A percentile compares a stretch with the other conserved stretches of the same genome.
phyloP scores from a whole-genome alignment of 2,797 vertebrate genomes.

The Peromyscus eremicus region DNA sequence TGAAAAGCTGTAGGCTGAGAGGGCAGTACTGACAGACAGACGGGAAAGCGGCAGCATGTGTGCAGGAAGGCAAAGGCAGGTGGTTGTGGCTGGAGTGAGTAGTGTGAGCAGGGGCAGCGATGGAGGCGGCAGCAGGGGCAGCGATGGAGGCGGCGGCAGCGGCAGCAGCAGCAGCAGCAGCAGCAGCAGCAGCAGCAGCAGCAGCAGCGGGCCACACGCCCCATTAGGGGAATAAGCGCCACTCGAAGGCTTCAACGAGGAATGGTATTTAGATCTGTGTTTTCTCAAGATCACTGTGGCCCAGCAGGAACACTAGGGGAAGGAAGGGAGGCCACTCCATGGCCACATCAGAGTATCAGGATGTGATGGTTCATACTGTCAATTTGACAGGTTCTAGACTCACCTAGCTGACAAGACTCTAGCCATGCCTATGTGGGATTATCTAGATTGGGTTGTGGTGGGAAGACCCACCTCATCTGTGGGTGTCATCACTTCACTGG shows the following conservation, averaged over 20 bases:
- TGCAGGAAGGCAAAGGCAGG: background rate
- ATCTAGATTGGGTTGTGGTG: background rate
- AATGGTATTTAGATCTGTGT: background rate
- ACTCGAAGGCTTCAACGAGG: background rate
- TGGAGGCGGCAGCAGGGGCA: background rate
- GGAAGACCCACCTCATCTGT: background rate
- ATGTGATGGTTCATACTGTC: background rate
- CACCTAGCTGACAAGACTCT: background rate
- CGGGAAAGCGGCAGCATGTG: background rate
- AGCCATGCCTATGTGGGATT: background rate
- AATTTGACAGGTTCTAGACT: background rate
- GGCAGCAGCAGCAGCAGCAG: too few species aligned
- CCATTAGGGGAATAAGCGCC: background rate
- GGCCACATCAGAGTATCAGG: background rate
- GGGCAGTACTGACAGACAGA: background rate
- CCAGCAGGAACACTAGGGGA: background rate
- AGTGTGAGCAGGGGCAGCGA: background rate
- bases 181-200: too few species aligned
- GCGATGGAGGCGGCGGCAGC: background rate
- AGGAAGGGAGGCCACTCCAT: constrained; percentile 6
- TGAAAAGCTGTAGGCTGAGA: background rate
- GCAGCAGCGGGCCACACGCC: background rate
- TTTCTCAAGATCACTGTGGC: background rate
- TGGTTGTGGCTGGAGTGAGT: background rate
- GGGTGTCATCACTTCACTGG: background rate